Base-by-base conservation (phyloP, 2,113 vertebrate species). In the Castor canadensis region DNA sequence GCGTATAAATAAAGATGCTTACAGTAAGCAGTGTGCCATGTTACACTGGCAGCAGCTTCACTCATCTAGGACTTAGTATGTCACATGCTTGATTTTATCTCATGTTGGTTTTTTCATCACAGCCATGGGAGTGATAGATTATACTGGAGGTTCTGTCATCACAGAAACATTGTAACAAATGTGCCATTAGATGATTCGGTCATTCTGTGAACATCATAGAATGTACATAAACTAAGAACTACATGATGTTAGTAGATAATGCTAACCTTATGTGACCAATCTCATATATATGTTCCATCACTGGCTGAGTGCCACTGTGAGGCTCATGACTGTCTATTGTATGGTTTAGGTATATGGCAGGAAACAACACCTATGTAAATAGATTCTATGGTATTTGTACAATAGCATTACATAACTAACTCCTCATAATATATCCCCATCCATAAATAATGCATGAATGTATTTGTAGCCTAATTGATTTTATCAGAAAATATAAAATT, bases 391-490 rank as follows among this genome's bases (percentile, higher is more conserved):
- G 47, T n/a, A 45, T 69, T 58, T 79, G 32, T 22, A 13, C 35
- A 38, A 47, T 11, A 56, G 30, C 40, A 28, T 56, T 40, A 19
- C 9, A 84, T 52, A n/a, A 58, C 5, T 47, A 3, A 10, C 19
- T 52, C 40, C 15, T 28, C 28, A 81, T 16, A 71, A 32, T 47
- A 5, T 40, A 0, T 43, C 26, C 11, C 20, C 1, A 17, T 35
- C 6, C 30, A 47, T 91, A 72, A 71, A 10, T 8, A 58, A 76
- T 26, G 9, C 0, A 54, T 92, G 16, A 12, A 1, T 43, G 1
- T 22, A 45, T 75, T 94, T 89, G 82, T 30, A 90, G 17, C 19
- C 12, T 71, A 52, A 30, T 93, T 43, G 4, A 76, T 60, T 88
- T 47, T 60, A 49, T 73, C 8, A 94, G 20, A 38, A 67, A 43